Conservation (phyloP, 2,797 vertebrate genomes). For the Phyllotis vaccarum region DNA sequence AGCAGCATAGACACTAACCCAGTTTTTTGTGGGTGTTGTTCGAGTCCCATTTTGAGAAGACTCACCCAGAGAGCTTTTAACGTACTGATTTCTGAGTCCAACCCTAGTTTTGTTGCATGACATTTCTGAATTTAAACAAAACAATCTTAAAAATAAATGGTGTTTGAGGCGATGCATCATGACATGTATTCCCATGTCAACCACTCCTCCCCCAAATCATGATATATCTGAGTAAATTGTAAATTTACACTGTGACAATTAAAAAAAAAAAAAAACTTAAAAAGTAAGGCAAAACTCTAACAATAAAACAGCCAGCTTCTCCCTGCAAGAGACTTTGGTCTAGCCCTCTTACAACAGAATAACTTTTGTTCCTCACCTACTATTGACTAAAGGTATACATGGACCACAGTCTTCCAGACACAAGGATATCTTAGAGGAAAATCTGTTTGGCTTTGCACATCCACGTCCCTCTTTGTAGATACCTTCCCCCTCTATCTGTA, state of each 20-base stretch:
- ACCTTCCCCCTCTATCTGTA: neutral
- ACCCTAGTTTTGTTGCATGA: neutral
- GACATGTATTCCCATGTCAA: neutral
- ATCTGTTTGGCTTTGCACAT: neutral
- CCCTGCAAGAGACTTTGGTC: neutral
- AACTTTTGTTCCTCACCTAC: neutral
- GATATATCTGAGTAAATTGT: neutral
- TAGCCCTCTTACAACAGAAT: neutral
- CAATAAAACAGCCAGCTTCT: neutral
- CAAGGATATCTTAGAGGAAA: neutral
- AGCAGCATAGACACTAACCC: neutral
- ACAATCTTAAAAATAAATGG: neutral
- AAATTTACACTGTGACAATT: neutral
- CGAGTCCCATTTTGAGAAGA: constrained; percentile 30
- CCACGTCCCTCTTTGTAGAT: neutral
- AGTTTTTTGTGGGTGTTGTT: constrained; percentile 26
- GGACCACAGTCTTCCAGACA: neutral
- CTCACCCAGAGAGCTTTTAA: constrained; percentile 29
- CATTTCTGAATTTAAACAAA: neutral
- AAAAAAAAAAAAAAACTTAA: neutral
- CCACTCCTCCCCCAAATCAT: no score
- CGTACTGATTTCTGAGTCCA: neutral
- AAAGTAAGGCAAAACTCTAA: neutral
- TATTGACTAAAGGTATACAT: neutral
- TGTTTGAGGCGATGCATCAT: neutral